Percentiles rank a stretch among this genome's conserved stretches.
phyloP scores from a whole-genome alignment of 2,888 invertebrate species.

The Hybos culiciformis region DNA sequence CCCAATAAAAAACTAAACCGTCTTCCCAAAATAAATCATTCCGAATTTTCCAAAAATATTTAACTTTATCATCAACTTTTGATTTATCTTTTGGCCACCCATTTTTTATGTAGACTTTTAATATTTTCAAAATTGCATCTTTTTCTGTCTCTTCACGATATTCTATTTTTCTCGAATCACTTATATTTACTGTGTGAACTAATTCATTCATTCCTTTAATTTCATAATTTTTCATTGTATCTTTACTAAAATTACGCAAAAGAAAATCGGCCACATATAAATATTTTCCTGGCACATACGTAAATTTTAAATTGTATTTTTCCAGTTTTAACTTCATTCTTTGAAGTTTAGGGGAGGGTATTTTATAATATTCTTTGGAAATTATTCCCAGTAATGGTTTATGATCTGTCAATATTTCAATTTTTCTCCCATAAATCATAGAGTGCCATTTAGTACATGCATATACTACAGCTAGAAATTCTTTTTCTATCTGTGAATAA shows the following conservation, averaged over 20 bases:
- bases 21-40: constrained; percentile 17
- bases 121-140: constrained; percentile 4
- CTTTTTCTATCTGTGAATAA: constrained; percentile 15
- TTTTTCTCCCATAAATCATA: constrained; percentile 13
- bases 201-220: constrained; percentile 7
- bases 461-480: constrained; percentile 14
- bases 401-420: constrained; percentile 12
- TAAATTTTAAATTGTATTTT: constrained; percentile 14
- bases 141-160: constrained; percentile 5
- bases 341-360: constrained; percentile 11
- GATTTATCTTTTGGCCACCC: constrained; percentile 14
- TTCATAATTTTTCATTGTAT: constrained; percentile 8
- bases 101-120: constrained; percentile 4
- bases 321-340: constrained; percentile 12
- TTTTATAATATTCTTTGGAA: constrained; percentile 11
- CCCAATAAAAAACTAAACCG: constrained; percentile 15
- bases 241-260: not conserved
- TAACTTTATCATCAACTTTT: constrained; percentile 11
- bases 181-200: constrained; percentile 10
- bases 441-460: constrained; percentile 13
- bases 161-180: constrained; percentile 5
- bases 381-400: constrained; percentile 11
- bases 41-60: constrained; percentile 17
- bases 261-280: not conserved
- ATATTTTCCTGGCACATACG: constrained; percentile 14